Evolutionary conservation across 1,140 invertebrate genomes (phyloP).

Genomic region (Babylonia areolata): DNA sequence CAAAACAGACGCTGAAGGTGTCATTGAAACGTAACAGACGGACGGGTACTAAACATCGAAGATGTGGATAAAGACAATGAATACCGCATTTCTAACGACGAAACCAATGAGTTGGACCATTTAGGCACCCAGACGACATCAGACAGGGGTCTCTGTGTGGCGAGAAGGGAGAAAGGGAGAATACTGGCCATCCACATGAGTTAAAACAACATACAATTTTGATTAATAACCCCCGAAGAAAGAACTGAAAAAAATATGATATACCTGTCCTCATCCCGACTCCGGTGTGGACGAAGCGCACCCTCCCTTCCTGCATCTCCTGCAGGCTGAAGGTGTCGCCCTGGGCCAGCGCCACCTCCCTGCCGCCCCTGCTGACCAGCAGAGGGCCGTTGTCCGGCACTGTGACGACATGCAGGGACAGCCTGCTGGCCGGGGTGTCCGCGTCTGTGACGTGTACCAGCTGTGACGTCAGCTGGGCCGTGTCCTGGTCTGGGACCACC

Average conservation of each 20-base stretch:
- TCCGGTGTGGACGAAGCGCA: conserved; percentile 49
- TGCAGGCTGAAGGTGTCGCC: conserved; percentile 48
- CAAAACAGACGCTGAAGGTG: no score
- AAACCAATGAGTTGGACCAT: no score
- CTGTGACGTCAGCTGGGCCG: conserved; percentile 32
- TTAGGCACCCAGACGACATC: no score
- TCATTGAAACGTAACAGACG: no score
- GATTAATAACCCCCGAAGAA: no score
- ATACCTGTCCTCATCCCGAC: conserved; percentile 38
- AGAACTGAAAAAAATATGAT: neutral
- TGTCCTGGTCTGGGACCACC: conserved; percentile 40
- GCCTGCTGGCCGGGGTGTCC: conserved; percentile 47
- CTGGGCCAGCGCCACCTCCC: conserved; percentile 46
- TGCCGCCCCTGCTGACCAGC: conserved; percentile 47
- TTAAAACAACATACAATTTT: no score
- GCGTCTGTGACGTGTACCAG: conserved; percentile 51
- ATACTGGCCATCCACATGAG: no score
- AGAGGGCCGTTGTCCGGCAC: conserved; percentile 51
- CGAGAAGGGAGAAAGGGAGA: no score
- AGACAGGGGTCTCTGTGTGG: no score
- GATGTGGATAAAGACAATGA: no score
- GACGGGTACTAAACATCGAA: no score
- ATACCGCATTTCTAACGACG: no score
- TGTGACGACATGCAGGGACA: conserved; percentile 43
- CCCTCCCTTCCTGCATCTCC: conserved; percentile 51